Evolutionary conservation across 2,888 invertebrate genomes (phyloP), one percentile per base, ranked within the genome.

Genomic region (Pseudanteris insignis): DNA sequence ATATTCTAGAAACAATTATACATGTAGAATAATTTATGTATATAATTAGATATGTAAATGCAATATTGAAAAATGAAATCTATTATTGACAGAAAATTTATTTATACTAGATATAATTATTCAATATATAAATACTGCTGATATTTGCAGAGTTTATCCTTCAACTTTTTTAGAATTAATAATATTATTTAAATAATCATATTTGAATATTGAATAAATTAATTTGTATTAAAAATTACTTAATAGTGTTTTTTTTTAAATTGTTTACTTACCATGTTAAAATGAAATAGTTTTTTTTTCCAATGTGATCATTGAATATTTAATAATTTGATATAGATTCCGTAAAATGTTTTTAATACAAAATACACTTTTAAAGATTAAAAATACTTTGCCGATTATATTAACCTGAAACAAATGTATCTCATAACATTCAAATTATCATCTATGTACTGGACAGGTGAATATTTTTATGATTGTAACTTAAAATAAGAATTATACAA

Each of bases 231-330:
- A 21, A 21, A 21, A 3, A 21, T 21, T 3, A 21, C 21, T 21
- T 21, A 7, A 21, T 21, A 21, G 3, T 21, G 21, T 7, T 21
- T 21, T 21, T 21, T 21, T 21, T 5, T 7, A 3, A 7, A 21
- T 21, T 21, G 21, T 7, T 21, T 21, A 21, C 32, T 32, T 32
- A 32, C 32, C 32, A 32, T 32, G 12, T 32, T 32, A 32, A 14
- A 8, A 8, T 1, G n/a, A 32, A 32, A 14, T 2, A 8, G n/a
- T 6, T 14, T 13, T 13, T 32, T 13, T 13, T 8, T 32, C n/a
- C 32, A 32, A 32, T 14, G n/a, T 6, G 2, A 32, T 14, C 32
- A 32, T 32, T 32, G 32, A 32, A 32, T 32, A 8, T 14, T 13
- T 6, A 32, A 29, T 10, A 11, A 4, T 29, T 10, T 10, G 3